Evolutionary conservation across 2,113 vertebrate genomes (phyloP).

Genomic region (Poeciliopsis occidentalis): DNA sequence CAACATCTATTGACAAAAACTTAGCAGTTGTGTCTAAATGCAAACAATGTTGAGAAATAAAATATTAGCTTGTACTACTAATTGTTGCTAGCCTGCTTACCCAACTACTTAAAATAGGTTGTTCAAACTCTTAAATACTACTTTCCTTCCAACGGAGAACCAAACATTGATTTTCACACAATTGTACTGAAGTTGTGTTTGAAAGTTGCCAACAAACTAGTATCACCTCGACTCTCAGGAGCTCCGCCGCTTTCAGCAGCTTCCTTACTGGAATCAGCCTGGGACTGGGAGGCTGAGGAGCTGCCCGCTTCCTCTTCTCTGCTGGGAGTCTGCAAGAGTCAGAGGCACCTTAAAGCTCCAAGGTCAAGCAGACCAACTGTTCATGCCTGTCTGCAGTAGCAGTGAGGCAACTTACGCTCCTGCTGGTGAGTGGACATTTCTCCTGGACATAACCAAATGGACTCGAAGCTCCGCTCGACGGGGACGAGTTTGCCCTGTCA

Average conservation of each 20-base stretch:
- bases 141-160: too few relatives aligned
- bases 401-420: constrained; percentile 53
- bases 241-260: constrained; percentile 17
- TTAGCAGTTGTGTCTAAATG: too few relatives aligned
- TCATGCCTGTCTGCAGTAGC: not conserved
- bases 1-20: too few relatives aligned
- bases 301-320: constrained; percentile 54
- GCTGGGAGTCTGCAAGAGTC: constrained; percentile 49
- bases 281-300: constrained; percentile 47
- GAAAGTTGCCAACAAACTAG: not conserved
- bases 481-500: constrained; percentile 80
- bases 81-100: too few relatives aligned
- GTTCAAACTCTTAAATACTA: too few relatives aligned
- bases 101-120: too few relatives aligned
- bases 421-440: constrained; percentile 72
- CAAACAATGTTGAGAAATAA: too few relatives aligned
- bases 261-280: constrained; percentile 45
- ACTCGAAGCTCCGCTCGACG: constrained; percentile 79
- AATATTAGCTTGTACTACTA: too few relatives aligned
- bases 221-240: constrained; percentile 51
- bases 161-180: too few relatives aligned
- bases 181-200: not conserved
- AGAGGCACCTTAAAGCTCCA: not conserved
- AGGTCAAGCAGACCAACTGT: not conserved
- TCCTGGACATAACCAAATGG: constrained; percentile 72